These are phyloP conservation scores for Symphodus melops DNA, from an alignment of 2,113 vertebrate species.

Conservation along the genomic window DNA sequence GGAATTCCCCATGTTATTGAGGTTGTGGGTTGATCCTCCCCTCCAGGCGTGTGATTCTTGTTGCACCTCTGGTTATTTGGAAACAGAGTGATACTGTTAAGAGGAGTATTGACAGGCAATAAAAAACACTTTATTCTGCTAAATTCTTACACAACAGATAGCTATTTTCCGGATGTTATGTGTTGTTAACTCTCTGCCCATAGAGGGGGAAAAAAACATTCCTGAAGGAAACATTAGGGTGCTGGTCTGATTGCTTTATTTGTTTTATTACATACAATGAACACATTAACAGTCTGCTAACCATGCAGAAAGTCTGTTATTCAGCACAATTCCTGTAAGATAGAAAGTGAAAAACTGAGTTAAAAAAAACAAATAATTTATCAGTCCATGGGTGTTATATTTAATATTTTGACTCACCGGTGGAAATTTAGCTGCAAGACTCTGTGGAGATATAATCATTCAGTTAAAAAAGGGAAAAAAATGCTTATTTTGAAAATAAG, in stretches of 20 bases:
- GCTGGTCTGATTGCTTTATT: no score
- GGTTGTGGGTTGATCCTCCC: neutral
- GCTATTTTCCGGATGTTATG: neutral
- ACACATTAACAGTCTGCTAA: neutral
- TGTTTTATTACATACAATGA: no score
- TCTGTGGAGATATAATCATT: conserved; percentile 27
- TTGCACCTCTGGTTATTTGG: neutral
- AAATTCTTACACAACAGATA: neutral
- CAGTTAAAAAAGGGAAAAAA: neutral
- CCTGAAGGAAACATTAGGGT: no score
- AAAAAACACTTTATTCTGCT: neutral
- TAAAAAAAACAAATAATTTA: neutral
- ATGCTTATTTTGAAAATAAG: no score
- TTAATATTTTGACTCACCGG: neutral
- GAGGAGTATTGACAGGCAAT: neutral
- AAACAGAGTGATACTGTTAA: conserved; percentile 1
- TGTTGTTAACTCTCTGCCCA: neutral
- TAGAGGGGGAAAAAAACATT: neutral
- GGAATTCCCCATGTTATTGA: conserved; percentile 45
- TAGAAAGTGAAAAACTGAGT: neutral
- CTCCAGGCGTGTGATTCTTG: neutral
- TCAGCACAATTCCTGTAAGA: conserved; percentile 31
- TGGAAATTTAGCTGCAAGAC: conserved; percentile 35
- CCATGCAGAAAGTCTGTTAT: accelerated
- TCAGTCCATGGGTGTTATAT: neutral